Evolutionary conservation across 2,797 vertebrate species (phyloP).

Genomic region (Catamblyrhynchus diadema): DNA sequence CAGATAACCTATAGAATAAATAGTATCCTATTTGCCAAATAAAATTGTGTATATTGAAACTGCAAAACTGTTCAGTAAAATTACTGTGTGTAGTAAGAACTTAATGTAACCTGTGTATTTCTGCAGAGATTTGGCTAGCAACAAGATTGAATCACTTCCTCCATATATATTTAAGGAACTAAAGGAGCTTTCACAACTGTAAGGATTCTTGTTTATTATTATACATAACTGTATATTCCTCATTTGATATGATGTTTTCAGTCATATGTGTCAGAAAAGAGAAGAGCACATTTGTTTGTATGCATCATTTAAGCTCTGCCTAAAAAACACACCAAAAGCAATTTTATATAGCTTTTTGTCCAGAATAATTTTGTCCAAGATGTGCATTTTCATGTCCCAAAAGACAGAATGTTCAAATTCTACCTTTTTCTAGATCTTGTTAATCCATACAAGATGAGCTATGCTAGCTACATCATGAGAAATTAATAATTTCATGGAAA

Average conservation of each 20-base stretch:
- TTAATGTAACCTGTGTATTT: slow-evolving; percentile 46
- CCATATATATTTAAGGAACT: slow-evolving; percentile 85
- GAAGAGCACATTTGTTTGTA: not conserved
- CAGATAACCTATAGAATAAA: not conserved
- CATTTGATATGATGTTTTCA: not conserved
- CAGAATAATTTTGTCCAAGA: not conserved
- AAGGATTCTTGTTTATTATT: slow-evolving; percentile 68
- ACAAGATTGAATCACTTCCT: slow-evolving; percentile 86
- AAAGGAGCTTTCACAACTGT: slow-evolving; percentile 92
- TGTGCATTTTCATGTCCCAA: not conserved
- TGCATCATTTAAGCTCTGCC: not conserved
- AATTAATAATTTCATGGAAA: not conserved
- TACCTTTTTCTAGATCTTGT: not conserved
- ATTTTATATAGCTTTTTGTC: not conserved
- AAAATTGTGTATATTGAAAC: not conserved
- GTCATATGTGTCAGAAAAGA: not conserved
- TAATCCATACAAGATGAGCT: not conserved
- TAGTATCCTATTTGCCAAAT: not conserved
- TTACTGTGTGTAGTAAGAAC: slow-evolving; percentile 2
- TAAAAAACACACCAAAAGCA: not conserved
- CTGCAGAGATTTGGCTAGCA: slow-evolving; percentile 89
- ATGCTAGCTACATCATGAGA: not conserved
- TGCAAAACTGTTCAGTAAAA: not conserved
- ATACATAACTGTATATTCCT: not conserved
- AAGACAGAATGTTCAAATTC: not conserved